A percentile compares a stretch with the other conserved stretches of the same genome.
Conservation (phyloP, 2,797 vertebrate genomes). For the Esox masquinongy region DNA sequence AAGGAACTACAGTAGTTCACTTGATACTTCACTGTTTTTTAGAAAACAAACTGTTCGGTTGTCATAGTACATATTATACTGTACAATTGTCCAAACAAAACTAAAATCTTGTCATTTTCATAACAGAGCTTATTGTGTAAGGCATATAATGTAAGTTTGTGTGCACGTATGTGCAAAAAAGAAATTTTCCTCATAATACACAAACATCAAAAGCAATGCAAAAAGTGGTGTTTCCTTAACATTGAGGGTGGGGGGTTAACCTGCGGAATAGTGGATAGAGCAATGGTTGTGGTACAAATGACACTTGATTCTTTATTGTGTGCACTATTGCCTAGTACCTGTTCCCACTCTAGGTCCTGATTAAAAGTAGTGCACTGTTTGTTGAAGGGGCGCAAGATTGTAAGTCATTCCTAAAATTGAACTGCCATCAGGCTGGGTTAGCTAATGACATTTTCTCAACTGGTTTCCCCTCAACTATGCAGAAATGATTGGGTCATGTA, state of each 20-base stretch:
- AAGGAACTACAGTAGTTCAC: background rate
- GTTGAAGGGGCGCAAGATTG: background rate
- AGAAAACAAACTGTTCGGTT: background rate
- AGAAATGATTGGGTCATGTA: constrained; percentile 30
- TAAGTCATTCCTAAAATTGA: constrained; percentile 27
- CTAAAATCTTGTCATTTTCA: background rate
- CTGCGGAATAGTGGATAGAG: constrained; percentile 14
- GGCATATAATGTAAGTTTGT: no score
- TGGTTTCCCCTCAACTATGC: constrained; percentile 12
- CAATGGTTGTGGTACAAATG: constrained; percentile 4
- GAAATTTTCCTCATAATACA: background rate
- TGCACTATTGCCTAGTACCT: background rate
- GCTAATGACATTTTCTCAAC: constrained; percentile 32
- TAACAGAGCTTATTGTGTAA: background rate
- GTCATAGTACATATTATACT: background rate
- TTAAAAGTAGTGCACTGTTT: background rate
- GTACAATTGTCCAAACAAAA: background rate
- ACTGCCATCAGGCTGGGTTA: constrained; percentile 8
- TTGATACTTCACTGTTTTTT: background rate
- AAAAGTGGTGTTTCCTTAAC: background rate
- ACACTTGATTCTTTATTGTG: background rate
- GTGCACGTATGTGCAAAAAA: no score
- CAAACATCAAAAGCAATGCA: background rate
- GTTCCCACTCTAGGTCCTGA: background rate
- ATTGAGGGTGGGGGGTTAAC: constrained; percentile 1